Evolutionary conservation across 2,797 vertebrate species (phyloP).

Genomic region (Lacerta viridis): DNA sequence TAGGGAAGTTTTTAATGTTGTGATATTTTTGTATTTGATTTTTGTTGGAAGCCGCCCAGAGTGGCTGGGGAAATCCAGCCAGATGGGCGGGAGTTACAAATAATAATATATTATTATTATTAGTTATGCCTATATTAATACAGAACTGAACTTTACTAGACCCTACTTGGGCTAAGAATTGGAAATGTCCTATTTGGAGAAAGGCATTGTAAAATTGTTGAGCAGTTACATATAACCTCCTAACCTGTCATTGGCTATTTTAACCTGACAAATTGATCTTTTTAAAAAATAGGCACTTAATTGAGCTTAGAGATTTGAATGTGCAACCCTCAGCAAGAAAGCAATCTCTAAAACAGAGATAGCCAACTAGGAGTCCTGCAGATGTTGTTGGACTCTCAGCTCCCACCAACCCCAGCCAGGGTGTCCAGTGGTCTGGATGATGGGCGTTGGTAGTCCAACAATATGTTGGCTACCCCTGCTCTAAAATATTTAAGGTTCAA

Average conservation of each 20-base stretch:
- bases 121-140: not conserved
- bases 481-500: not conserved
- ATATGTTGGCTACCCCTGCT: not conserved
- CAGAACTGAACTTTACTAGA: not conserved
- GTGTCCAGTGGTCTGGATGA: too few relatives aligned
- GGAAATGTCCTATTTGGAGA: not conserved
- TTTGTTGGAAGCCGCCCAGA: too few relatives aligned
- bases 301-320: not conserved
- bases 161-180: not conserved
- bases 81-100: too few relatives aligned
- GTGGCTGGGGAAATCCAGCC: too few relatives aligned
- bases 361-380: too few relatives aligned
- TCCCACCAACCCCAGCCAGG: too few relatives aligned
- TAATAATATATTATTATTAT: too few relatives aligned
- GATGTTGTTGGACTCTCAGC: too few relatives aligned
- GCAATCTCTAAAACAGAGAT: not conserved
- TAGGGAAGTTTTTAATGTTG: too few relatives aligned
- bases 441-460: too few relatives aligned
- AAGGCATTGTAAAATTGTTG: not conserved
- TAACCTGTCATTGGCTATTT: not conserved
- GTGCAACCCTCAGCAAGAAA: not conserved
- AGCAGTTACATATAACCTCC: not conserved
- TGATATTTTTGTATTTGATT: too few relatives aligned
- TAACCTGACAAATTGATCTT: not conserved
- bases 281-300: not conserved